Base-by-base conservation (phyloP, 2,113 vertebrate species). In the Phylloscopus trochilus region DNA sequence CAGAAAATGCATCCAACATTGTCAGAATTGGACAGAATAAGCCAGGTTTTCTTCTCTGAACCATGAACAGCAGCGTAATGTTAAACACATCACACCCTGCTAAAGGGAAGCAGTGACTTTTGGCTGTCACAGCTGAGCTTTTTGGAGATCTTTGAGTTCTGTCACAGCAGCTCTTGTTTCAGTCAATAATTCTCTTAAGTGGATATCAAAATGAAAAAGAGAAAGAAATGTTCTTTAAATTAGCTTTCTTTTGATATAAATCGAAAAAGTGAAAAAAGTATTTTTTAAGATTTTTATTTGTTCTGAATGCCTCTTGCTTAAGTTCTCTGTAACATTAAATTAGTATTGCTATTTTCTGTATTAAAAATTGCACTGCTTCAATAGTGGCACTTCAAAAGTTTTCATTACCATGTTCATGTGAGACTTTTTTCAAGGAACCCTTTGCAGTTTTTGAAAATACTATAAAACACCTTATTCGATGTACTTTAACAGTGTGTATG, bases 81-180 rank as follows among this genome's bases (percentile, higher is more conserved):
- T 39, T 66, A 75, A 82, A 43, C 12, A 52, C 37, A 24, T 70
- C 60, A 62, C 33, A 43, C 9, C 30, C 30, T 66, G 19, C 15
- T 63, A 5, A 58, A 75, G 27, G 37, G 39, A 66, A 72, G 43
- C 23, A 18, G 11, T 58, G 52, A 33, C 67, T 86, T 53, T 24
- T 1, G 2, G 60, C 33, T 67, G 28, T 53, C 47, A 17, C 1
- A 3, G 13, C n/a, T 1, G 2, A 43, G 31, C n/a, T 69, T 78
- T 78, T 31, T 72, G 53, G 58, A 43, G 10, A 43, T 60, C 72
- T n/a, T 74, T 37, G 30, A 35, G 16, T 73, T n/a, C 30, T 58
- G 30, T 84, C 12, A 2, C 1, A 1, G 24, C 27, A 74, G 10
- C 15, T 77, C 46, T 41, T 62, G 15, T 84, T 84, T 55, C 18